Evolutionary conservation across 2,113 vertebrate genomes (phyloP).

Genomic region (Alligator sinensis): DNA sequence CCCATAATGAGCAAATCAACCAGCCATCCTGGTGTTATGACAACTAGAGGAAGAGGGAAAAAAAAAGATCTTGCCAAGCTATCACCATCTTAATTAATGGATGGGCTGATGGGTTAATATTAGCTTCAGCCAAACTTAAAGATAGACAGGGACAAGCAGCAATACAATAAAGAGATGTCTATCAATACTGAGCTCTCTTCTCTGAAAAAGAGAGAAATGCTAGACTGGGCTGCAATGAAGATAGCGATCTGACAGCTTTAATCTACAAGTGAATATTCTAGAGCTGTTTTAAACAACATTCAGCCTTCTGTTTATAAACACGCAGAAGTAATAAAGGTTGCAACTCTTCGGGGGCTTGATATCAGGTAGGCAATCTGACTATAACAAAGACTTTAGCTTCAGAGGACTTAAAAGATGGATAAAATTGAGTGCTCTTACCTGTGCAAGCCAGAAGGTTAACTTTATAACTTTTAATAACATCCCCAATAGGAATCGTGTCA

Average conservation of each 20-base stretch:
- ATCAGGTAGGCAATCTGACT: neutral
- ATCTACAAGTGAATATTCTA: neutral
- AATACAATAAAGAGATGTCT: neutral
- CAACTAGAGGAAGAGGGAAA: neutral
- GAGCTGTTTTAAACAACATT: neutral
- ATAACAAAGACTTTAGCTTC: neutral
- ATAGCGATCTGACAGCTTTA: neutral
- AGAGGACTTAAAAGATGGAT: neutral
- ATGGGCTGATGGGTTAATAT: neutral
- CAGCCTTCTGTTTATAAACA: neutral
- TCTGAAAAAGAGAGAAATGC: neutral
- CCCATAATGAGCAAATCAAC: neutral
- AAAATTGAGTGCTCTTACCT: neutral
- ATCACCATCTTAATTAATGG: neutral
- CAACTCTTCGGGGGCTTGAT: neutral
- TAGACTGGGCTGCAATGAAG: neutral
- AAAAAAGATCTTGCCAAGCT: neutral
- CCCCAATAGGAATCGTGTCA: constrained; percentile 24
- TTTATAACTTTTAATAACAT: constrained; percentile 45
- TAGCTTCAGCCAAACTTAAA: neutral
- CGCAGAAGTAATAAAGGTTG: neutral
- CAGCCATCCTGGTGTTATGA: neutral
- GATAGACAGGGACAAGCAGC: neutral
- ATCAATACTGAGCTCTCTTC: neutral
- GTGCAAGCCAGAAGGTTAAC: constrained; percentile 14